Conservation (phyloP, 1,140 invertebrate species). For the Colletes gigas region DNA sequence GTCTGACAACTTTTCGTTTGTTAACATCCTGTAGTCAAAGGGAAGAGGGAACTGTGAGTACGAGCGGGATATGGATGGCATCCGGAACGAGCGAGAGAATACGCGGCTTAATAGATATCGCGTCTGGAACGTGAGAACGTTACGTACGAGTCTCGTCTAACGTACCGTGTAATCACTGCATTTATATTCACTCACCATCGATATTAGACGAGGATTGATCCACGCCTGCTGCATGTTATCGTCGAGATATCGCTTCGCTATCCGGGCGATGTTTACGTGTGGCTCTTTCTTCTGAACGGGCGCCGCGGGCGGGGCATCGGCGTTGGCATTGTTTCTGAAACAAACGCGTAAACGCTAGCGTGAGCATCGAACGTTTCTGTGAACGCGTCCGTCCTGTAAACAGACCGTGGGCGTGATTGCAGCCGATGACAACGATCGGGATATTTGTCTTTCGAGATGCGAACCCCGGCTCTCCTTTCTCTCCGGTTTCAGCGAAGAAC, state of each 20-base stretch:
- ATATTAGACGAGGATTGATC: slow-evolving; percentile 83
- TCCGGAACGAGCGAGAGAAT: too few relatives aligned
- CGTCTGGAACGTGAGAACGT: slow-evolving; percentile 28
- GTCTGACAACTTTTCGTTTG: too few relatives aligned
- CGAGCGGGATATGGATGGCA: too few relatives aligned
- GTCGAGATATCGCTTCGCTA: slow-evolving; percentile 80
- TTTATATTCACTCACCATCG: slow-evolving; percentile 80
- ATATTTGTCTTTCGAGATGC: not conserved
- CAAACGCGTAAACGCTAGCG: slow-evolving; percentile 30
- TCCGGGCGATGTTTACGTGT: slow-evolving; percentile 75
- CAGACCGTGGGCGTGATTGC: slow-evolving; percentile 37
- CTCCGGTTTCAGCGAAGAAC: too few relatives aligned
- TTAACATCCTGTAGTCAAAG: too few relatives aligned
- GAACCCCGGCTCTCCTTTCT: not conserved
- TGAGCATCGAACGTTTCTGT: slow-evolving; percentile 38
- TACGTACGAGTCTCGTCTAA: slow-evolving; percentile 4
- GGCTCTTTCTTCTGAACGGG: slow-evolving; percentile 71
- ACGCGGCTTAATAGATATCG: slow-evolving; percentile 10
- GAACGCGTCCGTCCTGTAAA: slow-evolving; percentile 4
- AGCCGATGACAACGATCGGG: slow-evolving; percentile 10
- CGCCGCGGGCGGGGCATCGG: slow-evolving; percentile 63
- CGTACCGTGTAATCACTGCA: slow-evolving; percentile 52
- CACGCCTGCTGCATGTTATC: slow-evolving; percentile 83
- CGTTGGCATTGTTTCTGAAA: slow-evolving; percentile 76
- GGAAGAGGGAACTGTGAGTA: too few relatives aligned